A percentile compares a stretch with the other conserved stretches of the same genome.
phyloP scores from a whole-genome alignment of 2,797 vertebrate genomes.

The Sebastes ruberrimus region DNA sequence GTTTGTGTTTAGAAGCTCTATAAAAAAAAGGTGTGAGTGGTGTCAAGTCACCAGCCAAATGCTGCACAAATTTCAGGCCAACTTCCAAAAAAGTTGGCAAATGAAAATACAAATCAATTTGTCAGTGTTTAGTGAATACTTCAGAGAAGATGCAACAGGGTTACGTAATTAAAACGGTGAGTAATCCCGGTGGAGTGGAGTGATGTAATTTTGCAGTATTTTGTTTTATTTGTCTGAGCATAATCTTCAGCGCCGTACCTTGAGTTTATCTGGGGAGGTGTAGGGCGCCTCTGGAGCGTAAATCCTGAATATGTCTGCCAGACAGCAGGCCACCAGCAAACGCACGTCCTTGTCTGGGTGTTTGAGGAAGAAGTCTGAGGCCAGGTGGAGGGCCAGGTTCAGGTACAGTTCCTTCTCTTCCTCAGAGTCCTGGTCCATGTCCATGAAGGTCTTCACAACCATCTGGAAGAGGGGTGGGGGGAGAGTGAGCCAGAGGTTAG shows the following conservation, averaged over 20 bases:
- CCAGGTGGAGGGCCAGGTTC: conserved; percentile 95
- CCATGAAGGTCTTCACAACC: conserved; percentile 99
- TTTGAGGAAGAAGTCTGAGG: conserved; percentile 99
- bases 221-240: accelerated
- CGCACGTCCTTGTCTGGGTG: conserved; percentile 98
- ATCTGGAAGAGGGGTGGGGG: conserved; percentile 80
- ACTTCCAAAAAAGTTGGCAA: background rate
- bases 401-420: conserved; percentile 98
- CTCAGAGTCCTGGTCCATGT: conserved; percentile 99
- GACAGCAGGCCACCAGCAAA: conserved; percentile 95
- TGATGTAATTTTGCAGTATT: background rate
- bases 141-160: background rate
- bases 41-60: background rate
- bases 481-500: background rate
- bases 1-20: background rate
- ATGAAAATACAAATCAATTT: background rate
- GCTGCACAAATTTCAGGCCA: background rate
- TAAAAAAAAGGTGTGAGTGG: background rate
- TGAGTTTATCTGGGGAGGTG: conserved; percentile 96
- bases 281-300: conserved; percentile 98
- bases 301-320: conserved; percentile 98
- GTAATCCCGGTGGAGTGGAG: background rate
- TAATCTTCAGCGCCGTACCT: conserved; percentile 76
- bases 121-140: background rate
- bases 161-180: background rate